Base-by-base conservation (phyloP, 2,797 vertebrate genomes). In the Tapera naevia region DNA sequence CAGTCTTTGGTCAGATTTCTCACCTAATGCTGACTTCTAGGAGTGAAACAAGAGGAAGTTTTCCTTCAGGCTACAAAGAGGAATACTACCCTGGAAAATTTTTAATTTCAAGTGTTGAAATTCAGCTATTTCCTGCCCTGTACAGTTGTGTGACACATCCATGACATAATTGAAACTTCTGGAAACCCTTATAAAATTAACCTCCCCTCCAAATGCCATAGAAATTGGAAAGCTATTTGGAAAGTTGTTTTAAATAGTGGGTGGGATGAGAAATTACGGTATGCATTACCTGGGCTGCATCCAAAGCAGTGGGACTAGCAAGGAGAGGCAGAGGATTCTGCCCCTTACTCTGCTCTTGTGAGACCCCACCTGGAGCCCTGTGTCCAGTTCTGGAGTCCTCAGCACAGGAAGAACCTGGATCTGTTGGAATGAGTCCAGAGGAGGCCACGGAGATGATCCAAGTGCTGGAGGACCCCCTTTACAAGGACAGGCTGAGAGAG, bases 91-190 rank as follows among this genome's bases (percentile, higher is more conserved):
- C 78, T 92, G 86, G 86, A 97, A 96, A 96, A 87, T 39, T 83
- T 94, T 96, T 96, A 93, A 97, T 95, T 97, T 96, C 92, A 97
- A 83, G 93, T 97, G 95, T 87, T 97, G 94, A 97, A 97, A 97
- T 95, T 74, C 87, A 95, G 94, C 91, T 92, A 96, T 97, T 97
- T 97, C 96, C 96, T 97, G 89, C 6, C 7, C 62, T 65, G 9
- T 62, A 74, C 32, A 43, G 86, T 95, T 73, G 72, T 92, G 43
- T 73, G 96, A 93, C 95, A 95, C 80, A 53, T 67, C 80, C 54
- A 91, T 95, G 86, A 96, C 86, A 86, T 95, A 89, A 91, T 7
- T 94, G 80, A 95, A 95, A 95, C 61, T 82, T 96, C 86, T 96
- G 95, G 94, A 96, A 96, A 91, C 54, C 79, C 82, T 92, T 96